phyloP scores from a whole-genome alignment of 2,888 invertebrate species.

The Clistopyga incitator region DNA sequence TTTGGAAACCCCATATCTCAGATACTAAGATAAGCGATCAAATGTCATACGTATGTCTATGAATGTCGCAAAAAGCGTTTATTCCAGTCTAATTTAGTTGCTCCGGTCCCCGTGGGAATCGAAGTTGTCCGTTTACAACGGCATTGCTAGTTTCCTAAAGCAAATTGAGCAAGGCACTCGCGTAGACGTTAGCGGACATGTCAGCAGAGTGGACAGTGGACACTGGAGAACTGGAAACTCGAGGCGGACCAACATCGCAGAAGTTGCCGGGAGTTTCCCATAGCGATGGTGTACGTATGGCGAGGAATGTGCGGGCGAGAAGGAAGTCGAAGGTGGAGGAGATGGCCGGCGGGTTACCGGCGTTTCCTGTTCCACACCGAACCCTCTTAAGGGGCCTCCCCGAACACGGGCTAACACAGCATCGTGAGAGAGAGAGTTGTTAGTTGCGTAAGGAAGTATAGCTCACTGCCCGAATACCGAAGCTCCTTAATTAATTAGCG shows the following conservation, averaged over 20 bases:
- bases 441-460: conserved; percentile 68
- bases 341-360: conserved; percentile 47
- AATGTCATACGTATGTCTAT: too few relatives aligned
- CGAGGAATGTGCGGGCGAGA: conserved; percentile 21
- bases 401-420: conserved; percentile 9
- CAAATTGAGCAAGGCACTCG: conserved; percentile 4
- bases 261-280: conserved; percentile 11
- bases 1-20: too few relatives aligned
- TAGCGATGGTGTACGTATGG: background rate
- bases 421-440: conserved; percentile 17
- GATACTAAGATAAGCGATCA: too few relatives aligned
- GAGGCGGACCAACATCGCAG: background rate
- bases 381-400: conserved; percentile 56
- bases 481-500: conserved; percentile 82
- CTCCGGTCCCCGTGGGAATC: background rate
- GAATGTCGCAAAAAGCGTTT: too few relatives aligned
- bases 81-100: background rate
- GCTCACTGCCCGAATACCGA: conserved; percentile 67
- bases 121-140: conserved; percentile 18
- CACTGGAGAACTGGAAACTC: conserved; percentile 13
- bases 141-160: conserved; percentile 31
- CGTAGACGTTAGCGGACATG: background rate
- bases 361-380: conserved; percentile 57
- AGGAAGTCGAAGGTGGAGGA: conserved; percentile 49
- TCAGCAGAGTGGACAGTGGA: conserved; percentile 16